phyloP scores from a whole-genome alignment of 2,113 vertebrate species.

The Chamaetylas fuelleborni region DNA sequence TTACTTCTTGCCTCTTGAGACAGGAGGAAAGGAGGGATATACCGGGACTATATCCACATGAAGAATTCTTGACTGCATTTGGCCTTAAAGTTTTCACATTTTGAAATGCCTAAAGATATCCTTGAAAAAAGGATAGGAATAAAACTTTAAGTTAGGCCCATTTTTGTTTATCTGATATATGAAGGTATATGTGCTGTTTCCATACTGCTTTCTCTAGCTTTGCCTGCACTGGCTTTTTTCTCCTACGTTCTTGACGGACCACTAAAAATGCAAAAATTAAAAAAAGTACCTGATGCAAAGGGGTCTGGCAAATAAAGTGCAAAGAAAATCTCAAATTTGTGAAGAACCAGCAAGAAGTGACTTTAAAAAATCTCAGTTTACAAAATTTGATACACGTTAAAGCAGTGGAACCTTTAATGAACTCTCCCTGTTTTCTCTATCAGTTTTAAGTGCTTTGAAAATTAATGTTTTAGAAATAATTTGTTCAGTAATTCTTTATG shows the following conservation, averaged over 20 bases:
- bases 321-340: neutral
- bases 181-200: neutral
- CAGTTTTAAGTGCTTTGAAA: neutral
- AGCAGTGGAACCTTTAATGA: neutral
- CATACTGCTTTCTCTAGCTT: rapidly evolving
- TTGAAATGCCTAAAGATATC: neutral
- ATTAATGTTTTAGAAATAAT: neutral
- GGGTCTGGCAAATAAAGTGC: rapidly evolving
- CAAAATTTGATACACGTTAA: neutral
- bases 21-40: neutral
- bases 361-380: neutral
- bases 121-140: neutral
- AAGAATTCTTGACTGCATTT: neutral
- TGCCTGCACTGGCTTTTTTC: neutral
- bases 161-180: neutral
- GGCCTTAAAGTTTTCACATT: neutral
- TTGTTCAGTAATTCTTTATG: neutral
- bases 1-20: neutral
- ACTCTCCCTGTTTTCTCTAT: neutral
- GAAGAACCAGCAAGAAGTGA: neutral
- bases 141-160: neutral
- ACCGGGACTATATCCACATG: neutral
- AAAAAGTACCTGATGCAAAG: neutral
- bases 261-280: neutral
- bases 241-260: neutral